These are phyloP conservation scores for Xestoiulus laeticollis DNA, from an alignment of 2,888 invertebrate species.

Conservation along the genomic window DNA sequence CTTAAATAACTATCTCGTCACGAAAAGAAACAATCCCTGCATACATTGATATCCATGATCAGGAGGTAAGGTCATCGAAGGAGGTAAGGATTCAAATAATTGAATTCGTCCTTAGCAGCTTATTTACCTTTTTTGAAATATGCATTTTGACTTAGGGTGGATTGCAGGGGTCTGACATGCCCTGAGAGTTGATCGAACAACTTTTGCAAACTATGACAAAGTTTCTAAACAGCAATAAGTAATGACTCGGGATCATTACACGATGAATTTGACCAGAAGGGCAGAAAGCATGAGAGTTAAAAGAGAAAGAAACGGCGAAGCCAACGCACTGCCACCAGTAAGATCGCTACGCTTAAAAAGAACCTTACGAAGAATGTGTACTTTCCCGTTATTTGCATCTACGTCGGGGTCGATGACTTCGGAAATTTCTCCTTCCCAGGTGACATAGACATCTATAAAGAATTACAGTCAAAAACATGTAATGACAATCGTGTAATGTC, in stretches of 20 bases:
- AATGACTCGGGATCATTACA: constrained; percentile 20
- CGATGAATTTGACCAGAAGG: constrained; percentile 50
- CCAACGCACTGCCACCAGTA: constrained; percentile 61
- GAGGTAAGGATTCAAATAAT: neutral
- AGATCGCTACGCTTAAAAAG: constrained; percentile 86
- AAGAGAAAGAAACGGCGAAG: constrained; percentile 43
- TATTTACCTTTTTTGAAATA: neutral
- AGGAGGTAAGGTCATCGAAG: too few species aligned
- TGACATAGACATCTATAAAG: constrained; percentile 72
- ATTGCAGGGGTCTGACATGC: constrained; percentile 10
- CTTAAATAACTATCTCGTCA: neutral
- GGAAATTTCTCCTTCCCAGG: constrained; percentile 85
- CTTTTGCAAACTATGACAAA: constrained; percentile 31
- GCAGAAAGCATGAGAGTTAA: constrained; percentile 47
- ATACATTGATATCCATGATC: neutral
- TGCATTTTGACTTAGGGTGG: neutral
- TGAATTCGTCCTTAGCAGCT: constrained; percentile 35
- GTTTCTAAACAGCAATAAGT: constrained; percentile 22
- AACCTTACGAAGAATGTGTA: constrained; percentile 91
- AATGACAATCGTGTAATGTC: too few species aligned
- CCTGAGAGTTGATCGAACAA: constrained; percentile 45
- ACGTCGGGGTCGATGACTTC: constrained; percentile 90
- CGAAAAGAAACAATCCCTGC: neutral
- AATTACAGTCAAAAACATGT: constrained; percentile 65
- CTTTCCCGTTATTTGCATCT: constrained; percentile 94